phyloP scores from a whole-genome alignment of 1,140 invertebrate species.

The Thaumatotibia leucotreta region DNA sequence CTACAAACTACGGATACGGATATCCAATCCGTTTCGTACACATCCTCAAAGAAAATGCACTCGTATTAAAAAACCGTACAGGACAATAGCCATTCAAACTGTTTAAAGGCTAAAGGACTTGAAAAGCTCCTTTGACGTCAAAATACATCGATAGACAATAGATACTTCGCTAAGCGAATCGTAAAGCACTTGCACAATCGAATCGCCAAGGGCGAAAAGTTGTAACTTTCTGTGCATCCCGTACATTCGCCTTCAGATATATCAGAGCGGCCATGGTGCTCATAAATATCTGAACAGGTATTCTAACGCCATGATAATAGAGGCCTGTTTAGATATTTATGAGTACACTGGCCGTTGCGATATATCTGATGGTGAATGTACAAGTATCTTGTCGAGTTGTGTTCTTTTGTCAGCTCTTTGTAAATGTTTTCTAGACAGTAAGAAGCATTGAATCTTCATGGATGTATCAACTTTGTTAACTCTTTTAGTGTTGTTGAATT shows the following conservation, averaged over 20 bases:
- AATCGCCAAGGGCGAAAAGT: not conserved
- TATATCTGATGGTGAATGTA: no score
- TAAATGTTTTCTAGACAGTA: slow-evolving; percentile 37
- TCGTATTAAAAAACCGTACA: not conserved
- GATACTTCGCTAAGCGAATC: slow-evolving; percentile 58
- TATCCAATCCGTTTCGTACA: no score
- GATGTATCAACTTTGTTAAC: not conserved
- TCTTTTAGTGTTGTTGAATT: not conserved
- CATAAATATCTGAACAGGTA: no score
- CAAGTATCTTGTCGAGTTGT: slow-evolving; percentile 7
- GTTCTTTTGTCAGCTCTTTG: slow-evolving; percentile 50
- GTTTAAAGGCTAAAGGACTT: slow-evolving; percentile 21
- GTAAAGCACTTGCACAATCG: slow-evolving; percentile 39
- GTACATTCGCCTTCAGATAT: no score
- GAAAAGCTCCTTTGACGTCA: slow-evolving; percentile 55
- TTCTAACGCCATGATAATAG: no score
- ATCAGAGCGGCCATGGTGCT: no score
- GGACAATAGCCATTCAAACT: not conserved
- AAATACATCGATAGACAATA: slow-evolving; percentile 67
- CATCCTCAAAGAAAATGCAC: not conserved
- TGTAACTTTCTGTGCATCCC: not conserved
- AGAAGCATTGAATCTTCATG: slow-evolving; percentile 29
- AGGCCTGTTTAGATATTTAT: no score
- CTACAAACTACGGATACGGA: no score
- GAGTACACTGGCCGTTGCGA: no score